A percentile compares a stretch with the other conserved stretches of the same genome.
These are phyloP conservation scores for Rhinopithecus roxellana DNA, from an alignment of 2,113 vertebrate genomes.

Conservation along the genomic window DNA sequence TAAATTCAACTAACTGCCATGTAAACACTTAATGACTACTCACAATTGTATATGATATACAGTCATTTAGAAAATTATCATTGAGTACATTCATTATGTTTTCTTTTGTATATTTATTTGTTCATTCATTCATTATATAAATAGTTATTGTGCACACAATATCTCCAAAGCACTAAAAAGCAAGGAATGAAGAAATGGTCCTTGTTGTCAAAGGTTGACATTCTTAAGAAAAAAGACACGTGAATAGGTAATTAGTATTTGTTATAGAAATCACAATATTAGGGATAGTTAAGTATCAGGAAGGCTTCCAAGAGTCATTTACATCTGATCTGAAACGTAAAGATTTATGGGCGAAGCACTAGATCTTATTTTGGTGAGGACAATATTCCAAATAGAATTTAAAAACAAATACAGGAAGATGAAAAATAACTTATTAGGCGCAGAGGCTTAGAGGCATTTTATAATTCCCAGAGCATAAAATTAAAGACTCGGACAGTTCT, in stretches of 20 bases:
- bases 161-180: not conserved
- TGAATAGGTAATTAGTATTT: not conserved
- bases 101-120: not conserved
- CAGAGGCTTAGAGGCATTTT: not conserved
- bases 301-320: not conserved
- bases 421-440: not conserved
- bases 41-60: not conserved
- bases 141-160: not conserved
- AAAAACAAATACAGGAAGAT: not conserved
- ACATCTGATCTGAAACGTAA: not conserved
- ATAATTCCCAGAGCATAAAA: not conserved
- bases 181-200: not conserved
- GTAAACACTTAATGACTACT: not conserved
- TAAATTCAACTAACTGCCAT: not conserved
- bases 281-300: not conserved
- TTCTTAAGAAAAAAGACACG: not conserved
- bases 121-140: not conserved
- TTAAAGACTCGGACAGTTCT: not conserved
- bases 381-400: not conserved
- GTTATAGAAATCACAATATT: not conserved
- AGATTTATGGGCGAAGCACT: not conserved
- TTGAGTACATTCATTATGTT: not conserved
- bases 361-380: not conserved
- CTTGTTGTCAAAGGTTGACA: not conserved
- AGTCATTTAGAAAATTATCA: not conserved